Evolutionary conservation across 2,797 vertebrate genomes (phyloP), one percentile per base, ranked within the genome.

Genomic region (Champsocephalus gunnari): DNA sequence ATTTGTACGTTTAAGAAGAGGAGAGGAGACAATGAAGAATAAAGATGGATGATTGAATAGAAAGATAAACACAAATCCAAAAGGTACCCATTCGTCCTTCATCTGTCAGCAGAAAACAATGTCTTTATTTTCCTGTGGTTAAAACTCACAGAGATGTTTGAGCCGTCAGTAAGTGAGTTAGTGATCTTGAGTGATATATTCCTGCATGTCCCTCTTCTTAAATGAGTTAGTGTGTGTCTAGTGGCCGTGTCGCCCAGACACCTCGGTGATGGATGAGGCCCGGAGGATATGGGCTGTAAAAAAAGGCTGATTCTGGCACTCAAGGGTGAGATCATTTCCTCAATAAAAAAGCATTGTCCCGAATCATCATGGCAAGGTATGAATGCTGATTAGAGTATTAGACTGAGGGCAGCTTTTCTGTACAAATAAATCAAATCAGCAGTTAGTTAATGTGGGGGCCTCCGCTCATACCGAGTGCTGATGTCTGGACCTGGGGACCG

Each of bases 331-430:
- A 97, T 98, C 97, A 97, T 96, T 96, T 97, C 96, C 96, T 96
- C 96, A 96, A 99, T 98, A 98, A 98, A 98, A 91, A 96, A 94
- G 95, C 90, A 96, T 96, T 97, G 96, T 97, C 95, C 96, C 95
- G 95, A 96, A 97, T 97, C 96, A 96, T 97, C 95, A 96, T 94
- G 94, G 96, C 96, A 94, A 97, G 96, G 96, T 96, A 96, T 96
- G 96, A 98, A 97, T 97, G 96, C 96, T 97, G 96, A 99, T 98
- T 96, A 98, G 96, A 94, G 95, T 96, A 96, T 97, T 97, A 97
- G 96, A 95, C 92, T 94, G 95, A 96, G 96, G 96, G 95, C 95
- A 96, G 96, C 96, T 95, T 93, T 92, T 95, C 94, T 93, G 95
- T 95, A 94, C 95, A 95, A 96, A 96, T 95, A 94, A 95, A 96